Base-by-base conservation (phyloP, 2,888 invertebrate species). In the Platynereis dumerilii region DNA sequence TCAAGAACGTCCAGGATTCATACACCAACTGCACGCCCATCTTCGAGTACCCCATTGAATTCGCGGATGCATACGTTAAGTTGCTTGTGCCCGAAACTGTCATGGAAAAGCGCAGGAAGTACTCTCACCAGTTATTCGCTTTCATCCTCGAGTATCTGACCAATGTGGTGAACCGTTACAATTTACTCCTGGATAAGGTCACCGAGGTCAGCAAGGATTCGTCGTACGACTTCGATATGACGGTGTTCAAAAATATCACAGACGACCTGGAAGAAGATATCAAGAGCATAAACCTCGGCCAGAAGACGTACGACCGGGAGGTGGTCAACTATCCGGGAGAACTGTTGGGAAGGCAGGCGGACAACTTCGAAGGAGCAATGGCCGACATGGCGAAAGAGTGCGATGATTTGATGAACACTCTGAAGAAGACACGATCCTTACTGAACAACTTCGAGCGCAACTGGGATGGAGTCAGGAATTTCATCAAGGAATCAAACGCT, bases 401-500 rank as follows among this genome's bases (percentile, higher is more conserved):
- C 7, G 22, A n/a, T 20, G 48, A 48, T n/a, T n/a, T 48, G 48
- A 10, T n/a, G n/a, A 22, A 20, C n/a, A 48, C 48, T 10, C 17
- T 48, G 17, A 22, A 48, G 7, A 48, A 48, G 17, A 20, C 48
- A n/a, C n/a, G 17, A 5, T n/a, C n/a, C 3, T n/a, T 48, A n/a
- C 20, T 48, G 22, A n/a, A 48, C n/a, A 22, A n/a, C 22, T 5
- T 22, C n/a, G 22, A 57, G 45, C 48, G 57, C 3, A 55, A 39
- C 2, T 63, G 63, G 63, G 44, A 56, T 2, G 34, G 22, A 22
- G 29, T 63, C 27, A 58, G 34, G 45, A 27, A 22, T 3, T 28
- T 29, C 29, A 28, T 63, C 1, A 42, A 63, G 1, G 15, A 24
- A 1, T 63, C 63, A 12, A 27, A 20, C 27, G n/a, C n/a, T 1